Conservation (phyloP, 1,140 invertebrate species). For the Colletes latitarsis region DNA sequence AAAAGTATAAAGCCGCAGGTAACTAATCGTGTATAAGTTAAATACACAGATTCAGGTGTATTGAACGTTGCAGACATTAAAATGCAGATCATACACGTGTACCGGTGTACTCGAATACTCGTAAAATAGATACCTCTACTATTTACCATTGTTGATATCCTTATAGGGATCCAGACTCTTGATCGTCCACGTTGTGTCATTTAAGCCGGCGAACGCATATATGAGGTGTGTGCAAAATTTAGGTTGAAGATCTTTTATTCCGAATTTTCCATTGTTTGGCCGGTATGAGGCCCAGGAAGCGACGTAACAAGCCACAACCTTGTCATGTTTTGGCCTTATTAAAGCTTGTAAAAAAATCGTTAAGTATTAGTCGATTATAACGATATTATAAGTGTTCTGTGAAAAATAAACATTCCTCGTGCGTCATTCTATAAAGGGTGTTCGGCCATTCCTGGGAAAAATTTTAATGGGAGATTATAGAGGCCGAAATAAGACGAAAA, state of each 20-base stretch:
- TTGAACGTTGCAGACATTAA: too few species aligned
- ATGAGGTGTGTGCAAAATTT: constrained; percentile 93
- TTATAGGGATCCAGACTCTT: constrained; percentile 87
- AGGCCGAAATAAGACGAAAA: too few species aligned
- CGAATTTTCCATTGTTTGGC: constrained; percentile 84
- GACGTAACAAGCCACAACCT: constrained; percentile 90
- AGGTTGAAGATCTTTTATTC: constrained; percentile 87
- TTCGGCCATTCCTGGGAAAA: too few species aligned
- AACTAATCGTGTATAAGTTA: too few species aligned
- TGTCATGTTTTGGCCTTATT: constrained; percentile 73
- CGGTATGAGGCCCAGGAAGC: constrained; percentile 90
- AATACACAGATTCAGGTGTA: too few species aligned
- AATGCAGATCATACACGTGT: too few species aligned
- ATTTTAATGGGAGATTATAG: too few species aligned
- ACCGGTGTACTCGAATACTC: too few species aligned
- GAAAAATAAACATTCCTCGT: neutral
- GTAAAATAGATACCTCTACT: constrained; percentile 1
- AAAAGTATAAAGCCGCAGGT: too few species aligned
- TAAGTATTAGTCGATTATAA: neutral
- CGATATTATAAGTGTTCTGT: neutral
- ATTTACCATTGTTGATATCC: constrained; percentile 88
- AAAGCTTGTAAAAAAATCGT: constrained; percentile 19
- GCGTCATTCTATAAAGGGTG: too few species aligned
- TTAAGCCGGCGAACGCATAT: constrained; percentile 92
- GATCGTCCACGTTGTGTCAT: constrained; percentile 85